Evolutionary conservation across 2,113 vertebrate species (phyloP), one percentile per base, ranked within the genome.

Genomic region (Tylochromis polylepis): DNA sequence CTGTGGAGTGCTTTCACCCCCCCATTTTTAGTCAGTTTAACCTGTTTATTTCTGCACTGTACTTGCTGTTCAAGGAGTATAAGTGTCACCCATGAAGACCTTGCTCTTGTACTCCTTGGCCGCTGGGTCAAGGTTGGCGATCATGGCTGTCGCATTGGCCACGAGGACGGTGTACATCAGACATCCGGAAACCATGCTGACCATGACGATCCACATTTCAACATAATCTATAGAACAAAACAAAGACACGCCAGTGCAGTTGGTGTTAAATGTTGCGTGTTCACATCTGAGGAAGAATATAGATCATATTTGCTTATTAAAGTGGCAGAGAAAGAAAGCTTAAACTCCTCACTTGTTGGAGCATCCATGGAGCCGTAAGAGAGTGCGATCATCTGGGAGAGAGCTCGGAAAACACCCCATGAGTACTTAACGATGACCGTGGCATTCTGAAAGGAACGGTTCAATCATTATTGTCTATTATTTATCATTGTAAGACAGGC

Each of bases 161-260:
- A 96, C 94, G 5, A 96, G 94, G 46, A 96, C 94, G 1, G 95
- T 95, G 86, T 96, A 96, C 94, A 96, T 96, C 46, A 96, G 67
- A 38, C 91, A 95, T 57, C 96, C 96, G 24, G 96, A 95, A 78
- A 97, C 90, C 95, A 96, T 96, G 92, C 96, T 96, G 58, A 95
- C 94, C 93, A 97, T 94, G 49, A 95, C 95, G 24, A 96, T 92
- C 96, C 96, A 96, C 92, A 95, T 82, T 62, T 97, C 96, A 7
- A 95, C 93, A 24, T 96, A 95, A 92, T 96, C 96, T 97, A 81
- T 4, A 75, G 70, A 82, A 49, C 55, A 87, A 86, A 79, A 65
- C 31, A 82, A 18, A 62, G 31, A 79, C 6, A 51, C 36, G 57
- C 1, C 5, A 55, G 56, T n/a, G 49, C 3, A 7, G 62, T 85